Percentiles rank a stretch among this genome's conserved stretches.
phyloP scores from a whole-genome alignment of 2,797 vertebrate genomes.

The Poeciliopsis gracilis region DNA sequence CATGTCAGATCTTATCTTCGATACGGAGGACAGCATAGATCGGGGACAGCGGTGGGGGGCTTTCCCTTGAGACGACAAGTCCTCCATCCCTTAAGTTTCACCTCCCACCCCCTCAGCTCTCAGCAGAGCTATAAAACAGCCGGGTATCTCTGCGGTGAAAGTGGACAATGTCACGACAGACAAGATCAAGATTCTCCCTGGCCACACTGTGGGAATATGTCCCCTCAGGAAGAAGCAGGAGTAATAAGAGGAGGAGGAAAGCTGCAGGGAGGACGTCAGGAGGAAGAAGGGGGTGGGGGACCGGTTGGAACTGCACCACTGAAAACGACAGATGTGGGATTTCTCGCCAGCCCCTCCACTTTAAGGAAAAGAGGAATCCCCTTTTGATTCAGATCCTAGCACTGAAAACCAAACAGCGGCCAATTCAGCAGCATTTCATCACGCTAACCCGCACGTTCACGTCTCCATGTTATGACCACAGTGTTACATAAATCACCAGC shows the following conservation, averaged over 20 bases:
- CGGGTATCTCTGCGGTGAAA: constrained; percentile 68
- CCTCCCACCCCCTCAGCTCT: constrained; percentile 7
- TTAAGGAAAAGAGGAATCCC: constrained; percentile 28
- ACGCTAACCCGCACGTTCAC: constrained; percentile 58
- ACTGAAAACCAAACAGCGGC: constrained; percentile 61
- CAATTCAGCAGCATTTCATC: constrained; percentile 47
- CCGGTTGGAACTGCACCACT: constrained; percentile 62
- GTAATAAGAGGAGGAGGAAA: constrained; percentile 54
- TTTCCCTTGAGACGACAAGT: constrained; percentile 55
- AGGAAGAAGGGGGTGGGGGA: constrained; percentile 28
- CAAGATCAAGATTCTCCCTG: constrained; percentile 53
- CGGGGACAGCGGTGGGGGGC: constrained; percentile 29
- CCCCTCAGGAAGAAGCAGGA: constrained; percentile 50
- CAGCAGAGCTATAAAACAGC: constrained; percentile 56
- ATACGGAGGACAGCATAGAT: constrained; percentile 47
- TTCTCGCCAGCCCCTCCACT: constrained; percentile 39
- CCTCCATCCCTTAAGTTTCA: constrained; percentile 30
- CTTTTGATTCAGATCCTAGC: constrained; percentile 40
- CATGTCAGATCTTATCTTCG: constrained; percentile 76
- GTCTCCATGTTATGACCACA: constrained; percentile 73
- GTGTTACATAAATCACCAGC: constrained; percentile 68
- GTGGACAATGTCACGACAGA: constrained; percentile 76
- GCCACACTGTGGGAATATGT: constrained; percentile 71
- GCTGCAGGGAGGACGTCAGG: constrained; percentile 39
- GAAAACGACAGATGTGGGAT: constrained; percentile 69